phyloP scores from a whole-genome alignment of 2,113 vertebrate species.

The Glaucidium brasilianum region DNA sequence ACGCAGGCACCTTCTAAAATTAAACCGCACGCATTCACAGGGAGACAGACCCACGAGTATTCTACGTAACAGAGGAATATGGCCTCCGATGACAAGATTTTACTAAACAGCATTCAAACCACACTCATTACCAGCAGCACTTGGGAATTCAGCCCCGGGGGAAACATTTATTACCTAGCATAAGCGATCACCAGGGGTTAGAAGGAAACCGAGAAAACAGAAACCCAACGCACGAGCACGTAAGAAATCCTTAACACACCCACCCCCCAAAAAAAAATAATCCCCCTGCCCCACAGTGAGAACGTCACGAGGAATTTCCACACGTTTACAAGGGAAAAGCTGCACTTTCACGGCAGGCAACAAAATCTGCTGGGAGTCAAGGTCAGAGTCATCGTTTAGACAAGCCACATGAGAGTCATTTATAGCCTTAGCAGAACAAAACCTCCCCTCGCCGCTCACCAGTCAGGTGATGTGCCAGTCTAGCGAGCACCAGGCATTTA shows the following conservation, averaged over 20 bases:
- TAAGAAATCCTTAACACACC: not conserved
- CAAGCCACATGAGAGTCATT: not conserved
- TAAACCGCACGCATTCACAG: accelerated
- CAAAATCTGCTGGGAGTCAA: not conserved
- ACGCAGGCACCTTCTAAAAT: not conserved
- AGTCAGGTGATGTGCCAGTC: not conserved
- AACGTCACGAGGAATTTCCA: not conserved
- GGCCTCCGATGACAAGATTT: not conserved
- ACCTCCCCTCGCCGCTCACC: not conserved
- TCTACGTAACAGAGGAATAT: not conserved
- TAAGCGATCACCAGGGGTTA: not conserved
- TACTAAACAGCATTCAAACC: not conserved
- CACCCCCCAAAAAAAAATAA: not conserved
- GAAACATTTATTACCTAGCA: not conserved
- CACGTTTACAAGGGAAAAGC: not conserved
- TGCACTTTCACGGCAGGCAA: not conserved
- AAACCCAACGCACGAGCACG: not conserved
- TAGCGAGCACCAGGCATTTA: not conserved
- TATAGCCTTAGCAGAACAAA: not conserved
- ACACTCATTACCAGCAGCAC: not conserved
- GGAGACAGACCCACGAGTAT: not conserved
- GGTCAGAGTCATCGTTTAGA: not conserved
- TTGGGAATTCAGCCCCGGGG: not conserved
- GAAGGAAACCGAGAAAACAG: not conserved
- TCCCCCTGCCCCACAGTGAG: not conserved